Evolutionary conservation across 1,140 invertebrate genomes (phyloP).

Genomic region (Microplitis mediator): DNA sequence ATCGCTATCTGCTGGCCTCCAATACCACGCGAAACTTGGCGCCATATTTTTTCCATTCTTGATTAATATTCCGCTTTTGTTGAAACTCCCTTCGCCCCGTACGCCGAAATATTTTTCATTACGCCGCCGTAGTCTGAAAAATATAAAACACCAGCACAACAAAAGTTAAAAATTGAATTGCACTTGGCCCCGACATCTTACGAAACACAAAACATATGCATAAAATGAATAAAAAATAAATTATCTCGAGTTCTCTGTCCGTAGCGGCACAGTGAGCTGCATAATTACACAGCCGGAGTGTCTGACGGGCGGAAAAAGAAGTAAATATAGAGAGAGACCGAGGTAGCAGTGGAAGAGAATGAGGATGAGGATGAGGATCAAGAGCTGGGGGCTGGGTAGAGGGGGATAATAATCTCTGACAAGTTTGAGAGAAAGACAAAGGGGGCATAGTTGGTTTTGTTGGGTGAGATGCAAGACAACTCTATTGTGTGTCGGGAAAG

Average conservation of each 20-base stretch:
- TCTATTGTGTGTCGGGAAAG: conserved; percentile 33
- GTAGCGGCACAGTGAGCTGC: too few species aligned
- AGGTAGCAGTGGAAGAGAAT: background rate
- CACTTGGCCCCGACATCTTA: background rate
- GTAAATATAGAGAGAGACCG: background rate
- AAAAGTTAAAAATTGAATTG: conserved; percentile 1
- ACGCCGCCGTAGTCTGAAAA: background rate
- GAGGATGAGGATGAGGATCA: background rate
- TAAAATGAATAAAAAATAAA: background rate
- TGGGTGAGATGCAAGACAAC: conserved; percentile 19
- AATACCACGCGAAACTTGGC: too few species aligned
- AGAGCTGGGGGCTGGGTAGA: background rate
- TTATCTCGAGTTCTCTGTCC: too few species aligned
- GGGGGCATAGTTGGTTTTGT: conserved; percentile 7
- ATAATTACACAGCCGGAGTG: too few species aligned
- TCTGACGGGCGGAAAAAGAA: background rate
- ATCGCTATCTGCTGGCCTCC: too few species aligned
- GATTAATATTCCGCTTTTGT: too few species aligned
- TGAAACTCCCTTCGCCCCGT: too few species aligned
- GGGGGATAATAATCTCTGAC: too few species aligned
- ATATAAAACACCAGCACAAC: background rate
- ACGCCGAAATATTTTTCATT: background rate
- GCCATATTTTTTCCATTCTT: too few species aligned
- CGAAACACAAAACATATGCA: background rate
- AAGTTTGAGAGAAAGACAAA: conserved; percentile 13